phyloP scores from a whole-genome alignment of 2,888 invertebrate species.

The Tuta absoluta region DNA sequence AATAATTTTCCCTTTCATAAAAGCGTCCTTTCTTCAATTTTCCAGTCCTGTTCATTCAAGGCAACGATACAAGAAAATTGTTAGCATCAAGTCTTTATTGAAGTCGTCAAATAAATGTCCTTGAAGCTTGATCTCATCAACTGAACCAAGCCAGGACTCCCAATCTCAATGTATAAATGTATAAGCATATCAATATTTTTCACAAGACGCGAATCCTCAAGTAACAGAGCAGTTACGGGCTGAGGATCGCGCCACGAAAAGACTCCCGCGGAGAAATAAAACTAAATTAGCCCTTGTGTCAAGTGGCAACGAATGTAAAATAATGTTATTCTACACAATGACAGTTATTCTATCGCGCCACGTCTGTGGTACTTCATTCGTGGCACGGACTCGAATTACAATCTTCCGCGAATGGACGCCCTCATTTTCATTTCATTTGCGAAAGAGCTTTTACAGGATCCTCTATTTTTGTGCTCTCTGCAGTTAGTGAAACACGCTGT shows the following conservation, averaged over 20 bases:
- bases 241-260: slow-evolving; percentile 24
- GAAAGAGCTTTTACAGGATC: slow-evolving; percentile 21
- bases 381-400: slow-evolving; percentile 42
- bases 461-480: slow-evolving; percentile 13
- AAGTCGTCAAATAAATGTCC: not conserved
- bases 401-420: slow-evolving; percentile 45
- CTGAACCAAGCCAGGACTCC: slow-evolving; percentile 41
- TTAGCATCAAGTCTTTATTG: not conserved
- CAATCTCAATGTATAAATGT: slow-evolving; percentile 19
- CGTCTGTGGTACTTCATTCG: too few species aligned
- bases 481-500: slow-evolving; percentile 12
- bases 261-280: too few species aligned
- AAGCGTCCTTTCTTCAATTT: not conserved
- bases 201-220: slow-evolving; percentile 58
- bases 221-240: slow-evolving; percentile 42
- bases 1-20: too few species aligned
- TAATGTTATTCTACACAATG: too few species aligned
- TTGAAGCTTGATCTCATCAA: slow-evolving; percentile 22
- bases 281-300: too few species aligned
- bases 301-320: too few species aligned
- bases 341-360: too few species aligned
- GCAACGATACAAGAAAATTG: not conserved
- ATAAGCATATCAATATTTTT: slow-evolving; percentile 59
- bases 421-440: slow-evolving; percentile 28
- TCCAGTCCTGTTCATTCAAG: not conserved